Evolutionary conservation across 2,888 invertebrate genomes (phyloP).

Genomic region (Penaeus monodon): DNA sequence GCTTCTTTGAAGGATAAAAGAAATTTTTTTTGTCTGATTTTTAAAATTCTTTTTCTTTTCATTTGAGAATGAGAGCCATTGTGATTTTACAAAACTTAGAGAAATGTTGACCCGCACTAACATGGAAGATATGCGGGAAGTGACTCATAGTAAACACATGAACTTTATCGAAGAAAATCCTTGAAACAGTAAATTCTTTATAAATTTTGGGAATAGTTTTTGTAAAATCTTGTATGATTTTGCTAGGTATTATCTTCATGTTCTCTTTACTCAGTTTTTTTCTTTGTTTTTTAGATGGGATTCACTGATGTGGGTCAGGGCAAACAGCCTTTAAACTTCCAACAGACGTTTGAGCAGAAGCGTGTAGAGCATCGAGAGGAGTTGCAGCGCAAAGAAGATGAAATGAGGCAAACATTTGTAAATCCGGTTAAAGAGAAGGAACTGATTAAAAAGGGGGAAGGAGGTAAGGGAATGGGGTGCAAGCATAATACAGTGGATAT

Average conservation of each 20-base stretch:
- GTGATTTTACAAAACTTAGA: conserved; percentile 98
- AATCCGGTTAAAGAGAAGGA: conserved; percentile 96
- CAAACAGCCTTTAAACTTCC: conserved; percentile 91
- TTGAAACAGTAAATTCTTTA: conserved; percentile 77
- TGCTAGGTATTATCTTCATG: not conserved
- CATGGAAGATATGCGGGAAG: conserved; percentile 99
- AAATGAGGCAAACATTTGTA: conserved; percentile 98
- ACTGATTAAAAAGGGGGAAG: conserved; percentile 95
- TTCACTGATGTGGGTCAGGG: conserved; percentile 94
- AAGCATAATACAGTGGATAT: too few relatives aligned
- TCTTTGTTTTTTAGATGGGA: conserved; percentile 79
- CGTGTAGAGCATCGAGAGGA: conserved; percentile 91
- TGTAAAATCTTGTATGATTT: not conserved
- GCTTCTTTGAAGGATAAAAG: not conserved
- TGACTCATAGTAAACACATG: conserved; percentile 95
- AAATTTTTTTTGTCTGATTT: too few relatives aligned
- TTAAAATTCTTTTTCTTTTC: conserved; percentile 40
- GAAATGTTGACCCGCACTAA: conserved; percentile 99
- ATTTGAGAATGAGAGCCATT: conserved; percentile 99
- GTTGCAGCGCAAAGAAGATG: conserved; percentile 95
- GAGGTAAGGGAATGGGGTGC: conserved; percentile 76
- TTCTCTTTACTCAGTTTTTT: not conserved
- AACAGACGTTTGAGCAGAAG: conserved; percentile 95
- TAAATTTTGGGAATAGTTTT: not conserved
- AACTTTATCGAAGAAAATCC: conserved; percentile 88